Evolutionary conservation across 1,140 invertebrate genomes (phyloP).

Genomic region (Colletes gigas): DNA sequence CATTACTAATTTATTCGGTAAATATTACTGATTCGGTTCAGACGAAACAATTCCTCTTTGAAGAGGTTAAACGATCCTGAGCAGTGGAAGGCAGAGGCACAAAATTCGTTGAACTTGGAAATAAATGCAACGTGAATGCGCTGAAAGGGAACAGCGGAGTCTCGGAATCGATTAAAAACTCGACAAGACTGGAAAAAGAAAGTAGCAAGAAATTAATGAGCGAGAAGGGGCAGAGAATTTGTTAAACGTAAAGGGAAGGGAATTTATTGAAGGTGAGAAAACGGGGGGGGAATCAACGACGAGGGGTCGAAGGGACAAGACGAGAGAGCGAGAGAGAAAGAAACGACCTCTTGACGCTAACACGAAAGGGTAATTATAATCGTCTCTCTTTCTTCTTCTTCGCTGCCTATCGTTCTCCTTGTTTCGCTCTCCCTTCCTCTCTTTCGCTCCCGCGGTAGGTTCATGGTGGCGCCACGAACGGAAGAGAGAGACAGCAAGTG

Average conservation of each 20-base stretch:
- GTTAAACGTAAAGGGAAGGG: conserved; percentile 1
- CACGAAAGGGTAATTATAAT: conserved; percentile 62
- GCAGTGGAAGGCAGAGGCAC: too few relatives aligned
- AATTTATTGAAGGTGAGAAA: neutral
- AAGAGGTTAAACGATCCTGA: too few relatives aligned
- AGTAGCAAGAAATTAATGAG: neutral
- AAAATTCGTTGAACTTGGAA: too few relatives aligned
- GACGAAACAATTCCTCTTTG: too few relatives aligned
- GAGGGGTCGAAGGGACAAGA: conserved; percentile 11
- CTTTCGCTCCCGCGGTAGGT: conserved; percentile 10
- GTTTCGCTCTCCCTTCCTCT: conserved; percentile 22
- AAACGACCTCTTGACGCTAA: conserved; percentile 17
- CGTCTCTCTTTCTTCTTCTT: conserved; percentile 34
- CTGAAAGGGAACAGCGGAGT: too few relatives aligned
- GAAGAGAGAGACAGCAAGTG: conserved; percentile 51
- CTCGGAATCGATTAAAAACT: too few relatives aligned
- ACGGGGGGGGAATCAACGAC: neutral
- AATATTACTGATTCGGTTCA: too few relatives aligned
- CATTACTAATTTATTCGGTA: too few relatives aligned
- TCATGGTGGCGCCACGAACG: conserved; percentile 51
- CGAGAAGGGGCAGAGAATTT: neutral
- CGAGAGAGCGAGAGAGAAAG: neutral
- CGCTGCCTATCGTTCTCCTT: neutral
- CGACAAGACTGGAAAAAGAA: too few relatives aligned
- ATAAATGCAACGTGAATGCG: too few relatives aligned